These are phyloP conservation scores for Matsumyia berberina DNA, from an alignment of 2,888 invertebrate species.

Conservation along the genomic window DNA sequence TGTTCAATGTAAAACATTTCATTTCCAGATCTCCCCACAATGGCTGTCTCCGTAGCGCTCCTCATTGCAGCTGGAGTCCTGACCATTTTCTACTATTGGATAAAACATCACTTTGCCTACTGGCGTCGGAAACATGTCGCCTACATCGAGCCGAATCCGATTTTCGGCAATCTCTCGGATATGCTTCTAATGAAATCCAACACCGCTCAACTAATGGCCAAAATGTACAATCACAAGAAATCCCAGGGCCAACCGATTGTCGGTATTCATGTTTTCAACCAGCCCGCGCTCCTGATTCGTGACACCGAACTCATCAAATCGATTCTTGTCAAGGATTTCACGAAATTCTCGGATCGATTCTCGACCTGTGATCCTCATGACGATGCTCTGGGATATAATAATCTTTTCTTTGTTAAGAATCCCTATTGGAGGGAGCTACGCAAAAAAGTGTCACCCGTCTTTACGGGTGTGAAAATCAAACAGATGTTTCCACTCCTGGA, in stretches of 20 bases:
- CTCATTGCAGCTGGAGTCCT: too few relatives aligned
- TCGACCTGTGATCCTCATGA: constrained; percentile 79
- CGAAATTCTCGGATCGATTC: constrained; percentile 82
- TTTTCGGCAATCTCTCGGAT: constrained; percentile 85
- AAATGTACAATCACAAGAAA: constrained; percentile 81
- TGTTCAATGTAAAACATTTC: too few relatives aligned
- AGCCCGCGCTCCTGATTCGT: constrained; percentile 84
- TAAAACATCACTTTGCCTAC: too few relatives aligned
- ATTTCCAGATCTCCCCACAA: too few relatives aligned
- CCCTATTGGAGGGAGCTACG: constrained; percentile 84
- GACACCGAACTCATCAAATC: constrained; percentile 84
- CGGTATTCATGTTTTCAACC: constrained; percentile 84
- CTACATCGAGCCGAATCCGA: constrained; percentile 81
- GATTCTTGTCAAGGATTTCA: constrained; percentile 84
- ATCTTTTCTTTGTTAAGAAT: constrained; percentile 84
- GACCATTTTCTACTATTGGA: too few relatives aligned
- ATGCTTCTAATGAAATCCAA: too few relatives aligned
- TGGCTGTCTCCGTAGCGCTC: too few relatives aligned
- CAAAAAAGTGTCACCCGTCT: constrained; percentile 84
- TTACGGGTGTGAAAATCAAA: constrained; percentile 84
- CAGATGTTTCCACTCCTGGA: constrained; percentile 83
- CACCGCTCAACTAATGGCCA: too few relatives aligned
- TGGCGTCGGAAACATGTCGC: constrained; percentile 83
- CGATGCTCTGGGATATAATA: constrained; percentile 83
- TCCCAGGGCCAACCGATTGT: constrained; percentile 80